Base-by-base conservation (phyloP, 2,888 invertebrate species). In the Parascotia fuliginaria region DNA sequence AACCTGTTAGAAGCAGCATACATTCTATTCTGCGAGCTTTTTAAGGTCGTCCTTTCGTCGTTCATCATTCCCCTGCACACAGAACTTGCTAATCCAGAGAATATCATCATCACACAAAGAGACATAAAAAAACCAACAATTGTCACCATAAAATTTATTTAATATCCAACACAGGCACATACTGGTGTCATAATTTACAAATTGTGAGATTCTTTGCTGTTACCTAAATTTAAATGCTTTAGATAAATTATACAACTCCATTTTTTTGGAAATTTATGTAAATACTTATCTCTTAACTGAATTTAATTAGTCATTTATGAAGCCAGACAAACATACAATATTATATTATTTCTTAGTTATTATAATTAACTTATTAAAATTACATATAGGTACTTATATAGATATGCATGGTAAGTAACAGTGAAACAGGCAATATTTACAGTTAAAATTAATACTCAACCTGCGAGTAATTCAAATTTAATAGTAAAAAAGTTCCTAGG, bases 351-450 rank as follows among this genome's bases (percentile, higher is more conserved):
- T 5, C 3, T 5, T 3, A 3, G 7, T 33, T 34, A 58, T 61
- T 66, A 66, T 31, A 37, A 54, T 28, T 64, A 56, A 64, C 55
- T 60, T 56, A 61, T 48, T 24, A 47, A 42, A 22, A 29, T 45
- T 33, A 48, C 12, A 45, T 36, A 34, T 6, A 29, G n/a, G n/a
- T 29, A 29, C 11, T 38, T 33, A 40, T 13, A 42, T 54, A 38
- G n/a, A 39, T 28, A 51, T 42, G 37, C 9, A 47, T 55, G 36
- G 46, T 55, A 55, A 40, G 46, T 55, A 33, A 49, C 14, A 31
- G 42, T 27, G 37, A 50, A 40, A 37, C 19, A 55, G 48, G 47
- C 56, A 55, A 38, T 66, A 70, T 72, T 68, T 72, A 72, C 72
- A 72, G 31, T 13, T 60, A 42, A 41, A 53, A 57, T 48, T 36